Evolutionary conservation across 2,797 vertebrate species (phyloP).

Genomic region (Hoplostethus atlanticus): DNA sequence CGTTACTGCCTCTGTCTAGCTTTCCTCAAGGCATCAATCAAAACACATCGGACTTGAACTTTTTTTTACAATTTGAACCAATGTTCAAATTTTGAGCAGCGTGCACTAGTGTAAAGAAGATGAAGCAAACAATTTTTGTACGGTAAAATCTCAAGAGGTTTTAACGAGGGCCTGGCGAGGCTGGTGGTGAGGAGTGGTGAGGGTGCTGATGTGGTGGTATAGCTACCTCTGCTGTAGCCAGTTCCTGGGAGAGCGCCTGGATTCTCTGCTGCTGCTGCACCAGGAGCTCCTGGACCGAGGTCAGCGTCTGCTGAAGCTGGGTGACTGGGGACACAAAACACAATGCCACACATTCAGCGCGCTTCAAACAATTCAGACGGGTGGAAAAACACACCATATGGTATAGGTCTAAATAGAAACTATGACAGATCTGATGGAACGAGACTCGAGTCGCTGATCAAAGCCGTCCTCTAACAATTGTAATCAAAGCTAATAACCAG

Average conservation of each 20-base stretch:
- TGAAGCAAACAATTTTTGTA: neutral
- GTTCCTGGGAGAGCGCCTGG: conserved; percentile 94
- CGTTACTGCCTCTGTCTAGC: conserved; percentile 57
- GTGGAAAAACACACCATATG: neutral
- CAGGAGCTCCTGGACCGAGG: conserved; percentile 93
- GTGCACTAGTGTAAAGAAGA: neutral
- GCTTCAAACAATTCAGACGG: conserved; percentile 12
- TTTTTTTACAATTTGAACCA: neutral
- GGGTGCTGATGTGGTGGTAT: conserved; percentile 16
- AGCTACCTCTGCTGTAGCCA: conserved; percentile 90
- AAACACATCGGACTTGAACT: conserved; percentile 14
- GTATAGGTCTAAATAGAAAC: conserved; percentile 1
- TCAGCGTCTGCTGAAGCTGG: conserved; percentile 95
- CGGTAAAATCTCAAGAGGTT: neutral
- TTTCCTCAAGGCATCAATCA: conserved; percentile 55
- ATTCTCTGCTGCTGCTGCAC: conserved; percentile 96
- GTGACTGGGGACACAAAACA: conserved; percentile 85
- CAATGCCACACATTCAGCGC: conserved; percentile 38
- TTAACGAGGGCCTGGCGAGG: neutral
- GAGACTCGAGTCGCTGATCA: conserved; percentile 65
- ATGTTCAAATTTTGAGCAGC: neutral
- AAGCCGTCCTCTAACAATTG: conserved; percentile 70
- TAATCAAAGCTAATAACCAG: conserved; percentile 75
- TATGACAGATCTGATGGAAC: conserved; percentile 50
- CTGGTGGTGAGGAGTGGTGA: neutral